phyloP scores from a whole-genome alignment of 2,888 invertebrate genomes.

The Lasius platythorax region DNA sequence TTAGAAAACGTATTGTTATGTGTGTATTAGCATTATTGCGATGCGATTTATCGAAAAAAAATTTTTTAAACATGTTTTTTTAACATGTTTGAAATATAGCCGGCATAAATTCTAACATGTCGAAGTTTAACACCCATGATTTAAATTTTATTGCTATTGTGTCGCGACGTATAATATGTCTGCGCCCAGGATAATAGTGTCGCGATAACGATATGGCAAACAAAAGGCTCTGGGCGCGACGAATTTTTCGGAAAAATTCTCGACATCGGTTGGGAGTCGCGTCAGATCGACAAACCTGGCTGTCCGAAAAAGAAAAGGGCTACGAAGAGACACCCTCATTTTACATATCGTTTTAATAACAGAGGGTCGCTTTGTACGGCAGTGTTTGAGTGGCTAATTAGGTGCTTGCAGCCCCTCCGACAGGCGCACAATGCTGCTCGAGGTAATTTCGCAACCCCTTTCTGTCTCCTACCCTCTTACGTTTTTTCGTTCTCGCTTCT shows the following conservation, averaged over 20 bases:
- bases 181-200: constrained; percentile 24
- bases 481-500: constrained; percentile 38
- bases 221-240: constrained; percentile 16
- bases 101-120: background rate
- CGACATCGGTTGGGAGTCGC: background rate
- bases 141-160: constrained; percentile 27
- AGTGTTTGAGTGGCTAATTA: constrained; percentile 83
- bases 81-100: background rate
- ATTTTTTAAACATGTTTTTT: background rate
- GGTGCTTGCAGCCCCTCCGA: constrained; percentile 77
- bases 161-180: constrained; percentile 28
- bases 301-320: constrained; percentile 54
- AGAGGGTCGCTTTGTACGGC: constrained; percentile 77
- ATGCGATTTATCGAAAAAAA: background rate
- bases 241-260: constrained; percentile 43
- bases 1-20: background rate
- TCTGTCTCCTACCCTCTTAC: constrained; percentile 59
- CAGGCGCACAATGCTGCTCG: constrained; percentile 76
- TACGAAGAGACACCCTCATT: constrained; percentile 57
- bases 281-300: constrained; percentile 62
- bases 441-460: constrained; percentile 77
- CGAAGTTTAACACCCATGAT: constrained; percentile 10
- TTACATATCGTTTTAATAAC: constrained; percentile 81
- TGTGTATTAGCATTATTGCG: background rate
- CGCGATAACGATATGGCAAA: constrained; percentile 36